phyloP scores from a whole-genome alignment of 2,888 invertebrate species.

The Scaptomyza reducta region DNA sequence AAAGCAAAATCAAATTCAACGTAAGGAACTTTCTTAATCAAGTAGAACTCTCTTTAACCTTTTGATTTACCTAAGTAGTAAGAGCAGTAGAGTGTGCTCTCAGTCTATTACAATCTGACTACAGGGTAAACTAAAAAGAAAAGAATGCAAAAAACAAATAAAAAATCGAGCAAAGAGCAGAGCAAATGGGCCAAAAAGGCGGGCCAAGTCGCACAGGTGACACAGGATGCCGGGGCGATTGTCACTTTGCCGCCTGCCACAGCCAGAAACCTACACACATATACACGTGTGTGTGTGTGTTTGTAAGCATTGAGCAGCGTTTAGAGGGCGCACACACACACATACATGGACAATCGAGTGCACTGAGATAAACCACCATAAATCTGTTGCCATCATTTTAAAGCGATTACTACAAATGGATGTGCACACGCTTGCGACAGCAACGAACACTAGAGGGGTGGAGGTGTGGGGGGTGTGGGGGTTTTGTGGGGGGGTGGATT shows the following conservation, averaged over 20 bases:
- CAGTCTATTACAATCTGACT: no score
- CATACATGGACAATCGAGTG: conserved; percentile 59
- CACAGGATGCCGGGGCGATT: conserved; percentile 55
- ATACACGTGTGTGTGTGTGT: conserved; percentile 12
- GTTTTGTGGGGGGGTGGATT: no score
- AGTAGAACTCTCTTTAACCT: no score
- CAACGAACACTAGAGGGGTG: background rate
- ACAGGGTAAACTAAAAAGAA: background rate
- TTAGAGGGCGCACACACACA: conserved; percentile 36
- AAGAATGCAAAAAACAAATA: background rate
- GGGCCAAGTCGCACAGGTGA: conserved; percentile 56
- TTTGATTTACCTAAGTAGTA: no score
- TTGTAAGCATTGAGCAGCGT: conserved; percentile 21
- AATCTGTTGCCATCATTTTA: conserved; percentile 81
- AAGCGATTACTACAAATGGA: conserved; percentile 78
- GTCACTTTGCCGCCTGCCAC: conserved; percentile 63
- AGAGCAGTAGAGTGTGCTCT: no score
- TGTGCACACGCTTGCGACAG: conserved; percentile 49
- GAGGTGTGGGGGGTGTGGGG: no score
- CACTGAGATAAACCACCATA: conserved; percentile 81
- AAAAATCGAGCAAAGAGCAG: conserved; percentile 36
- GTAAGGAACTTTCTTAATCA: no score
- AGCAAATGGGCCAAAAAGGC: conserved; percentile 40
- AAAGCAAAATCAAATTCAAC: no score
- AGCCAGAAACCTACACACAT: conserved; percentile 16